These are phyloP conservation scores for Pipistrellus pygmaeus DNA, from an alignment of 2,797 vertebrate species.

Conservation along the genomic window DNA sequence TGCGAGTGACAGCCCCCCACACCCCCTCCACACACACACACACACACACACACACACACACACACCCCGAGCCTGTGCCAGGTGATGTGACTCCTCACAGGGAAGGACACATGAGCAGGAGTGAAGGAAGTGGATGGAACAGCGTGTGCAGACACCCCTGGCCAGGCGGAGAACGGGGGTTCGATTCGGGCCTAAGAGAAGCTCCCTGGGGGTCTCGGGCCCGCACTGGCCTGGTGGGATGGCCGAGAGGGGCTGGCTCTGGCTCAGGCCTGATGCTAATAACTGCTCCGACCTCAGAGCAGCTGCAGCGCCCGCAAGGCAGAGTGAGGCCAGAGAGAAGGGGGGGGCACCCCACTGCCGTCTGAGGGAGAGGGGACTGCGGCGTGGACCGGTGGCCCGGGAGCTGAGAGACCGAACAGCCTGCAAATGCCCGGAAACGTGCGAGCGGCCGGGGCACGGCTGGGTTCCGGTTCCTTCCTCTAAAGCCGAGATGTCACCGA, in stretches of 20 bases:
- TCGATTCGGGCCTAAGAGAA: background rate
- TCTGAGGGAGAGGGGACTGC: background rate
- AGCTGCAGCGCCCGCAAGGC: background rate
- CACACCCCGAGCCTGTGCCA: too few relatives aligned
- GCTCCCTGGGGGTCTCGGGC: background rate
- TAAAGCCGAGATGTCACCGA: background rate
- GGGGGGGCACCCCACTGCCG: background rate
- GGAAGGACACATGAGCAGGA: background rate
- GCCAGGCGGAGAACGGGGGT: background rate
- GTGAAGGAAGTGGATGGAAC: background rate
- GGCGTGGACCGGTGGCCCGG: background rate
- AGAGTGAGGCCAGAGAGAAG: background rate
- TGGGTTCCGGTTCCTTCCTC: background rate
- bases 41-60: too few relatives aligned
- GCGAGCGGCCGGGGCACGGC: background rate
- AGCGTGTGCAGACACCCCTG: background rate
- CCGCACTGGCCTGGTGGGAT: background rate
- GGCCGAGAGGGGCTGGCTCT: background rate
- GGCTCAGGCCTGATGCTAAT: background rate
- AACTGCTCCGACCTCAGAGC: background rate
- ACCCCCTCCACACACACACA: too few relatives aligned
- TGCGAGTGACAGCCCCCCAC: background rate
- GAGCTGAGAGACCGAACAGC: background rate
- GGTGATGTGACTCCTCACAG: background rate
- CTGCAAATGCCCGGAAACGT: background rate